Evolutionary conservation across 2,888 invertebrate species (phyloP), one percentile per base, ranked within the genome.

Genomic region (Drosophila subsilvestris): DNA sequence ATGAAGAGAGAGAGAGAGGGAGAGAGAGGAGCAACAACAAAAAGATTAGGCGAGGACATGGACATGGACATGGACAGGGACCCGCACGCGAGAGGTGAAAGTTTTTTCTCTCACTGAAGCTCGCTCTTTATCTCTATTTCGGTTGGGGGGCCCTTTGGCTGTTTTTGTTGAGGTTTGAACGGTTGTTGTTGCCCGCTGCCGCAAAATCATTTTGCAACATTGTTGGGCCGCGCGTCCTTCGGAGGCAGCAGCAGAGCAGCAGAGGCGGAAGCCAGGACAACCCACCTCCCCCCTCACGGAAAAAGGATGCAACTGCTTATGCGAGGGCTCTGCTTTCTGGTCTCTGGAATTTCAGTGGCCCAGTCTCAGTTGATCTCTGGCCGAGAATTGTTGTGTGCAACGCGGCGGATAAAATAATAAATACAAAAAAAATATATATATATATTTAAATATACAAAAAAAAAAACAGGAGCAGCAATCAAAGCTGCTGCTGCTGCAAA

Each of bases 291-390:
- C 14, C 32, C 32, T 12, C 14, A 37, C 22, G 49, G 49, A 55
- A 42, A 50, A 72, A 60, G 74, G 86, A 84, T 84, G 88, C 85
- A 86, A 63, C 72, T 73, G 67, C 70, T 84, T 42, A 56, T 61
- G 70, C 63, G 66, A 62, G 70, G 47, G 59, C 32, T 57, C 57
- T 32, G 32, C 12, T 12, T 10, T 32, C 29, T 32, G 29, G 29
- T 32, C 32, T 32, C 32, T 60, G 54, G 59, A 37, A 51, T 59
- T 63, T 51, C 57, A 70, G 60, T 63, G 80, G 66, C 65, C 83
- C 80, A 85, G 88, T 85, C 87, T 86, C 78, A 85, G 88, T 86
- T 88, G 79, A 88, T 88, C 88, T 86, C 88, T 88, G 87, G 82
- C 88, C 76, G 83, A 75, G 86, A 87, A 87, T 86, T 84, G 83